Percentiles rank a stretch among this genome's conserved stretches.
phyloP scores from a whole-genome alignment of 2,888 invertebrate species.

The Stenodera caucasica region DNA sequence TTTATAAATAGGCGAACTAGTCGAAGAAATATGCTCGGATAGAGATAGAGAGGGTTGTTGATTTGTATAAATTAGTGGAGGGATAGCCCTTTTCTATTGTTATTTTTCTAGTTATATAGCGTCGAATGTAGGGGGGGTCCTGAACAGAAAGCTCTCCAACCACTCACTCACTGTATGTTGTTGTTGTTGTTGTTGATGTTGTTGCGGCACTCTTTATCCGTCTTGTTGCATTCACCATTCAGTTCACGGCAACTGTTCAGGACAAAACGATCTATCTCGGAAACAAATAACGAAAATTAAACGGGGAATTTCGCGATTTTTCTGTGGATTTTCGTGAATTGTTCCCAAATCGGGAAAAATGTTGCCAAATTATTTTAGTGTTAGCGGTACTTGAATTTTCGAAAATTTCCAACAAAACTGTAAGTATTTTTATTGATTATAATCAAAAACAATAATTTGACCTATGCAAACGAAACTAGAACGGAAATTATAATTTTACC shows the following conservation, averaged over 20 bases:
- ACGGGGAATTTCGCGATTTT: too few species aligned
- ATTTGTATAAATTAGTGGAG: too few species aligned
- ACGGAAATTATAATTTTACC: background rate
- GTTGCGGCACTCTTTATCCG: constrained; percentile 25
- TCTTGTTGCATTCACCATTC: constrained; percentile 29
- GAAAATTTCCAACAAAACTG: too few species aligned
- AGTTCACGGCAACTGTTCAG: constrained; percentile 30
- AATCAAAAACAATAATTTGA: too few species aligned
- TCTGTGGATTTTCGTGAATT: background rate
- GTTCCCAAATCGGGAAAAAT: background rate
- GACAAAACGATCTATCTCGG: constrained; percentile 19
- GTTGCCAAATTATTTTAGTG: background rate
- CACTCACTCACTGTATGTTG: constrained; percentile 25
- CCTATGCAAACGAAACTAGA: background rate
- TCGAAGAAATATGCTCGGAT: background rate
- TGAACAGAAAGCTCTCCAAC: constrained; percentile 20
- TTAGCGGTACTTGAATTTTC: background rate
- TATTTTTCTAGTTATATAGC: background rate
- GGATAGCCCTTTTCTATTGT: background rate
- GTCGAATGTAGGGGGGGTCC: background rate
- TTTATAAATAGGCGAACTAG: background rate
- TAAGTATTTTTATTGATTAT: too few species aligned
- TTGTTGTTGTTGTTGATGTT: constrained; percentile 1
- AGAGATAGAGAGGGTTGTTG: background rate
- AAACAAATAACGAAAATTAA: background rate